Evolutionary conservation across 2,888 invertebrate genomes (phyloP).

Genomic region (Yponomeuta plumbellus): DNA sequence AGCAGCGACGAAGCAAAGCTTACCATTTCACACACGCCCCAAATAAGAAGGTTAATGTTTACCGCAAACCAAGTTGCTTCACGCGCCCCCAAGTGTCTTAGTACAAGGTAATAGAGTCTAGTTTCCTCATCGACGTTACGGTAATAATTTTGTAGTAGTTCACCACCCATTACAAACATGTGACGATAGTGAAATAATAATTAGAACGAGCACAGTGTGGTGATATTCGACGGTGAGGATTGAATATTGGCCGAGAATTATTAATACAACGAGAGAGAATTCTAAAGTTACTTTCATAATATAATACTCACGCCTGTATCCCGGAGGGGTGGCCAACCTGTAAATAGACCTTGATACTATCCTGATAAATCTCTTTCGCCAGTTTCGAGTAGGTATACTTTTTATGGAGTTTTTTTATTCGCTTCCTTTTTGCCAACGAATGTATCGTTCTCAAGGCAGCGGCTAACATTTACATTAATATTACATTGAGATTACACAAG

Average conservation of each 20-base stretch:
- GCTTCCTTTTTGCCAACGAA: too few species aligned
- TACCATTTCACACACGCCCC: not conserved
- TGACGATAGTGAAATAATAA: constrained; percentile 42
- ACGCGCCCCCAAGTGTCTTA: not conserved
- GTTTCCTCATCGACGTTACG: not conserved
- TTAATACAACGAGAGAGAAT: too few species aligned
- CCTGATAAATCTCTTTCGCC: too few species aligned
- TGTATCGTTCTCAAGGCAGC: too few species aligned
- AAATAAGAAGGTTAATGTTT: constrained; percentile 6
- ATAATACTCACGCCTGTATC: too few species aligned
- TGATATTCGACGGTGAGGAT: not conserved
- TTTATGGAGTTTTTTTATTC: too few species aligned
- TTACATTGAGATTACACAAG: too few species aligned
- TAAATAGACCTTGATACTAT: too few species aligned
- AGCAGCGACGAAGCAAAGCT: not conserved
- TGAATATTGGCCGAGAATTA: not conserved
- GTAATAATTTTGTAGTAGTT: not conserved
- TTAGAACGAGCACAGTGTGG: constrained; percentile 32
- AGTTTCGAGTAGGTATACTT: too few species aligned
- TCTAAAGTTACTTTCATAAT: too few species aligned
- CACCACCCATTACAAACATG: constrained; percentile 40
- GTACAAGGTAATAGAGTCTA: not conserved
- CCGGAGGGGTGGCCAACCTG: too few species aligned
- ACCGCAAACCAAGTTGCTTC: not conserved
- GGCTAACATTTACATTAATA: too few species aligned